phyloP scores from a whole-genome alignment of 2,113 vertebrate species.

The Protobothrops mucrosquamatus region DNA sequence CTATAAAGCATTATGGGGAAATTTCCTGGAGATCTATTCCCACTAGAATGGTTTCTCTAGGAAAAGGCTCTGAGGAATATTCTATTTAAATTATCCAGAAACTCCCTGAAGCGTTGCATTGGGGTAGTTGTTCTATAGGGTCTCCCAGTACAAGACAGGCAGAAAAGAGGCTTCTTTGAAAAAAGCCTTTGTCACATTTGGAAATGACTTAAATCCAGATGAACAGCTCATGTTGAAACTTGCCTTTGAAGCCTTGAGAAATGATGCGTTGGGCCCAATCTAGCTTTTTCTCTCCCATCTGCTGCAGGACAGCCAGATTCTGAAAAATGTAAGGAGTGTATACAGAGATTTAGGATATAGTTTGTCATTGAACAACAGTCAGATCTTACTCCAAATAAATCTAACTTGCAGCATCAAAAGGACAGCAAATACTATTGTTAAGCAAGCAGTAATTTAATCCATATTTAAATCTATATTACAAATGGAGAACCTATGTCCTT shows the following conservation, averaged over 20 bases:
- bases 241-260: slow-evolving; percentile 83
- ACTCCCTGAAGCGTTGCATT: fast-evolving
- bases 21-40: background rate
- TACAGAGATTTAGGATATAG: background rate
- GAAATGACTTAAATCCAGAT: background rate
- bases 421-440: background rate
- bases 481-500: background rate
- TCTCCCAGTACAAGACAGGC: background rate
- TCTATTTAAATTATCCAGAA: background rate
- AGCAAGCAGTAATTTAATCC: background rate
- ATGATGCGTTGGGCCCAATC: slow-evolving; percentile 89
- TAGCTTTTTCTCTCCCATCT: slow-evolving; percentile 79
- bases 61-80: background rate
- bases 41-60: background rate
- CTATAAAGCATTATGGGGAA: background rate
- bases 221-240: slow-evolving; percentile 22
- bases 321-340: slow-evolving; percentile 57
- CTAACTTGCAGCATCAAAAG: background rate
- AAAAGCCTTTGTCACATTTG: background rate
- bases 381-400: background rate
- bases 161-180: background rate
- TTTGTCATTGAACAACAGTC: background rate
- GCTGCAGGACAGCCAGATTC: slow-evolving; percentile 83
- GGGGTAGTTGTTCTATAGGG: background rate
- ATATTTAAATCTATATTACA: background rate